Evolutionary conservation across 1,140 invertebrate species (phyloP), one percentile per base, ranked within the genome.

Genomic region (Zaprionus gabonicus): DNA sequence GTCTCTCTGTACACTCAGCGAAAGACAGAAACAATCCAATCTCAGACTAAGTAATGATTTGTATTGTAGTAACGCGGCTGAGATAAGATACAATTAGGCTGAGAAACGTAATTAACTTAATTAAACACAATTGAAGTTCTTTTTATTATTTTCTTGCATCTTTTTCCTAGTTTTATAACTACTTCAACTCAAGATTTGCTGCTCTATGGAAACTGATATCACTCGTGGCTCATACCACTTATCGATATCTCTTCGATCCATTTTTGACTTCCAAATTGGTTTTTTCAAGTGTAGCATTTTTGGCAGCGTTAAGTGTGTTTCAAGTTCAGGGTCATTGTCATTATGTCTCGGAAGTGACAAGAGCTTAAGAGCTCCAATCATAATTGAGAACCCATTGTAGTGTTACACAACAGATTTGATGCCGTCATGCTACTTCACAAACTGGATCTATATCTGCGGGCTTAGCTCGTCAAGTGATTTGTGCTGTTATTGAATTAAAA

Each of bases 311-410:
- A 44, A 71, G 49, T 44, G 27, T 38, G 65, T 72, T 64, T 82
- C 79, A 87, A 87, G 84, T 88, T 87, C 84, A 87, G 56, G 84
- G 84, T 64, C 83, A 57, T 15, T 62, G 55, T 49, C 66, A 74
- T 86, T 86, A 73, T 77, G 74, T 81, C 66, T 90, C 85, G 84
- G 84, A 90, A 88, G 85, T 90, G 81, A 84, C 84, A 83, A 76
- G 41, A 72, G 55, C 70, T 60, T 31, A 65, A 59, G 55, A 59
- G 55, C 60, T 58, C 12, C 51, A 46, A 71, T 60, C 63, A 66
- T 55, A 76, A 76, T 79, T 76, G 77, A 63, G 68, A 72, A 81
- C 53, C 74, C 69, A 88, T 88, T 88, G 84, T 51, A 25, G 84
- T 51, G 12, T 88, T 90, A 84, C 85, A 84, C 69, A 90, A 90